These are phyloP conservation scores for Lamprologus callipterus DNA, from an alignment of 2,113 vertebrate genomes.

Conservation along the genomic window DNA sequence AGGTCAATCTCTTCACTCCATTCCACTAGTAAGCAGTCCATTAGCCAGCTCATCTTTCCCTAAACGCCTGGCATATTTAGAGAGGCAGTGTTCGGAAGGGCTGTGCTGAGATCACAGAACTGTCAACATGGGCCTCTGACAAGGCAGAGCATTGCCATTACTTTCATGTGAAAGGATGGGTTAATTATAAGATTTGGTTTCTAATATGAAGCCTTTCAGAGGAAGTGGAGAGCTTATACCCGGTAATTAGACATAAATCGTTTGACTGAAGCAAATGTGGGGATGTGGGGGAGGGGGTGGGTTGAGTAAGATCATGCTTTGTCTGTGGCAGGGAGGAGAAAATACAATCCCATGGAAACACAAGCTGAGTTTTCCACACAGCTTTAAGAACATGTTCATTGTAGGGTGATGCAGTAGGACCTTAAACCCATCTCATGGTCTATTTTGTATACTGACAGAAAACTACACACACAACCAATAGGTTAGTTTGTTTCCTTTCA, in stretches of 20 bases:
- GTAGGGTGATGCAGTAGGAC: neutral
- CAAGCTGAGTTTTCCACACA: neutral
- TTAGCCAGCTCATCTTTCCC: slow-evolving; percentile 52
- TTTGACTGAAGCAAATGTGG: slow-evolving; percentile 55
- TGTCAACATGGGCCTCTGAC: slow-evolving; percentile 59
- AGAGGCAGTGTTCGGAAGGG: slow-evolving; percentile 14
- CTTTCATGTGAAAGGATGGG: slow-evolving; percentile 66
- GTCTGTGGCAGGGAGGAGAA: neutral
- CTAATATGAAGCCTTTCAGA: slow-evolving; percentile 64
- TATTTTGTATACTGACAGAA: neutral
- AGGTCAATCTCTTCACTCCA: slow-evolving; percentile 30
- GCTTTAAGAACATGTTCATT: neutral
- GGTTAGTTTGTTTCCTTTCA: neutral
- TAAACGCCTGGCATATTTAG: slow-evolving; percentile 37
- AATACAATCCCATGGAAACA: neutral
- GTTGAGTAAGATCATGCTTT: slow-evolving; percentile 7
- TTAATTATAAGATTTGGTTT: slow-evolving; percentile 76
- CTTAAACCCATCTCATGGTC: neutral
- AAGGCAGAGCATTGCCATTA: slow-evolving; percentile 61
- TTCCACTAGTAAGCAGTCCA: slow-evolving; percentile 27
- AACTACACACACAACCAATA: neutral
- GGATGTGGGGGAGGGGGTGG: neutral
- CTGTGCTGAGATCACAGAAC: slow-evolving; percentile 59
- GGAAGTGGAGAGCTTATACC: slow-evolving; percentile 60
- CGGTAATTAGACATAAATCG: slow-evolving; percentile 69